Evolutionary conservation across 2,113 vertebrate species (phyloP), one percentile per base, ranked within the genome.

Genomic region (Edolisoma coerulescens): DNA sequence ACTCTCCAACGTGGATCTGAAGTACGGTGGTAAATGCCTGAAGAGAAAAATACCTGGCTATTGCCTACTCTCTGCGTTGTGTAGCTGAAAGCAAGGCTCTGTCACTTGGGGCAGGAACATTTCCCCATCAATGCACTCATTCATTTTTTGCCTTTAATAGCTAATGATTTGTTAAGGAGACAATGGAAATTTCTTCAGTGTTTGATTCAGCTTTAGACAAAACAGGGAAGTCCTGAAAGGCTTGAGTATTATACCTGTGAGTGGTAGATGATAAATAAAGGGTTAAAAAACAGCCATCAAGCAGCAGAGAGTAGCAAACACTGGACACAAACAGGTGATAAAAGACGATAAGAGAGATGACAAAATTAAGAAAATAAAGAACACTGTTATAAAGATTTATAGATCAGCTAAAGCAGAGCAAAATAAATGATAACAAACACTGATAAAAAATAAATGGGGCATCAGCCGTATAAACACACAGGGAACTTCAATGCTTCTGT

Each of bases 401-500:
- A 96, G 95, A 93, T 85, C 63, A 65, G 80, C 96, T 95, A 97
- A 95, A 96, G 67, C 68, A 88, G 85, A 96, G 87, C 95, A 97
- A 97, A 97, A 95, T 93, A 68, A 84, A 95, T 89, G 93, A 96
- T 97, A 98, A 96, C 95, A 96, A 83, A 88, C 59, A 84, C 96
- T 94, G 97, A 97, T 98, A 96, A 97, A 97, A 97, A 97, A 83
- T 83, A 95, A 94, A 96, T 32, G 87, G 97, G 96, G 94, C 91
- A 96, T 96, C 90, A 57, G 89, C 91, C 96, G 47, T 79, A 92
- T 97, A 98, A 97, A 98, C 97, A 98, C 3, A 6, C 77, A 59
- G 16, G 63, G 74, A 97, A 97, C 97, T 97, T 98, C 97, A 96
- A 92, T 95, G 97, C 97, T 98, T 97, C 98, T 97, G 97, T 98